Evolutionary conservation across 37 sponge, comb jelly and placozoan genomes (phyloP), one percentile per base, ranked within the genome.

Genomic region (Cladorhizidae sp.): DNA sequence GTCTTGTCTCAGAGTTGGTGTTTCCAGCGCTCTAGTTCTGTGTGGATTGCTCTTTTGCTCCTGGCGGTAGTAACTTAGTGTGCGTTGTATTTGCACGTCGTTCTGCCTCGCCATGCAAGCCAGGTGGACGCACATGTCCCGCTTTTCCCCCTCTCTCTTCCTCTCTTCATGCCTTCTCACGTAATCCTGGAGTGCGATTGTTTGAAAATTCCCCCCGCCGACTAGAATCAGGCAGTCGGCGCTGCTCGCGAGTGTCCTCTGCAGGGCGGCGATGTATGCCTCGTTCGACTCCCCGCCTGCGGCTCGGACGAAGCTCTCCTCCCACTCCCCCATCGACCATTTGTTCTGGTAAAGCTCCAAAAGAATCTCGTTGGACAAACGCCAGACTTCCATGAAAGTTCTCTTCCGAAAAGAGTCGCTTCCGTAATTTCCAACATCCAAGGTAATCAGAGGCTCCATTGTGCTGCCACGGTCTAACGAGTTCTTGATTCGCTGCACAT

Each of bases 181-280:
- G 38, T 74, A 74, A 28, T 39, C 57, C 11, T 73, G 69, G 0
- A 67, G 37, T 33, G 83, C 74, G 12, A 83, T 9, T 2, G 58
- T 76, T 25, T 83, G 74, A 43, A 64, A 74, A 59, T 74, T 65
- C 7, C 81, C 73, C 57, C 81, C 81, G 37, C 72, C 81, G 35
- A 81, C 14, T 43, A 81, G 49, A 17, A 81, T 21, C 2, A 72
- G 72, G 38, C 81, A 81, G 63, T 70, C 73, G n/a, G 71, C 57
- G 5, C 59, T 22, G 49, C 72, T 57, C n/a, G 81, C 81, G 7
- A 81, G 33, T 25, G 72, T 59, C 11, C 81, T 39, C 73, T 81
- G 81, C 5, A 77, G 33, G 18, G 75, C 75, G 28, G 59, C 75
- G 26, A 75, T 54, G 40, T 75, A 75, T 6, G 59, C 75, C 21